Conservation (phyloP, 2,888 invertebrate genomes). For the Argynnis bischoffii region DNA sequence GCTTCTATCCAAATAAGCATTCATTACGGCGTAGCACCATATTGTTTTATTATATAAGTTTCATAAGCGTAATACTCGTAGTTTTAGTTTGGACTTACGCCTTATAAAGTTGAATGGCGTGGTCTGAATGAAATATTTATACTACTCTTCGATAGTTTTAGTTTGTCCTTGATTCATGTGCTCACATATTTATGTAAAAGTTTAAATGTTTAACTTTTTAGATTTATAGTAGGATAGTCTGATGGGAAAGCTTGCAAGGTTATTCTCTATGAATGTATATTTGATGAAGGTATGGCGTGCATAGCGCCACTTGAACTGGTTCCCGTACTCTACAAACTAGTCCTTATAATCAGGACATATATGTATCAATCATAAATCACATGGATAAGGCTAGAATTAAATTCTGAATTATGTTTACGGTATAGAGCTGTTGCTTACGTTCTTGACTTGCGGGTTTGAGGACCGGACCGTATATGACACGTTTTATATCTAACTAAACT, state of each 20-base stretch:
- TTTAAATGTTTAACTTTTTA: background rate
- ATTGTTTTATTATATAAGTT: slow-evolving; percentile 34
- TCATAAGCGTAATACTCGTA: background rate
- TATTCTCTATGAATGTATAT: slow-evolving; percentile 11
- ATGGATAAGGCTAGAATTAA: background rate
- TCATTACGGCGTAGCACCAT: slow-evolving; percentile 12
- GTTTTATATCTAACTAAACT: too few relatives aligned
- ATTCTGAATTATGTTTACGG: background rate
- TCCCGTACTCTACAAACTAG: slow-evolving; percentile 5
- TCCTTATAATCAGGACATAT: slow-evolving; percentile 16
- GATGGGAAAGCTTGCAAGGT: slow-evolving; percentile 10
- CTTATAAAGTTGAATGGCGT: slow-evolving; percentile 10
- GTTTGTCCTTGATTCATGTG: too few relatives aligned
- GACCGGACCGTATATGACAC: too few relatives aligned
- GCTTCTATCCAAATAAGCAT: slow-evolving; percentile 22
- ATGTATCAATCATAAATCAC: slow-evolving; percentile 8
- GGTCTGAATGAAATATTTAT: slow-evolving; percentile 3
- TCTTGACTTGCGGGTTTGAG: too few relatives aligned
- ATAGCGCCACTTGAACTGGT: slow-evolving; percentile 18
- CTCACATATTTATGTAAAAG: too few relatives aligned
- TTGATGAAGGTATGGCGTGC: slow-evolving; percentile 15
- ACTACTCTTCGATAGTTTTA: too few relatives aligned
- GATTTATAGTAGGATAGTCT: background rate
- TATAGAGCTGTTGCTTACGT: too few relatives aligned
- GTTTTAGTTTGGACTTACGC: slow-evolving; percentile 5